Percentiles rank a stretch among this genome's conserved stretches.
Conservation (phyloP, 2,113 vertebrate genomes). For the Trematocara unimaculatum region DNA sequence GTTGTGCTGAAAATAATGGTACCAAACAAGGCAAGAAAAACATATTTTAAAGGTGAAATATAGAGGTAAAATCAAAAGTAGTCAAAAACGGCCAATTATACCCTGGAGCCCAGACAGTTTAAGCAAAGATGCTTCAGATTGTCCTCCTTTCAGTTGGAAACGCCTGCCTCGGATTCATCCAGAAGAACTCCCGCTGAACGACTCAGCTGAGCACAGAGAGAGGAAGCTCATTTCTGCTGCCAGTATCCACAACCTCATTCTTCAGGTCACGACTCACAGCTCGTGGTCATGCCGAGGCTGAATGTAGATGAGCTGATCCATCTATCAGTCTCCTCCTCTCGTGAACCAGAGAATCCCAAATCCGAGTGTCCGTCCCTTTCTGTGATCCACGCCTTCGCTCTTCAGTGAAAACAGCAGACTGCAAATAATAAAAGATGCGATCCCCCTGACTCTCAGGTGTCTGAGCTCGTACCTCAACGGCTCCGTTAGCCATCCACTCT, state of each 20-base stretch:
- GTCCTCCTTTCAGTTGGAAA: not conserved
- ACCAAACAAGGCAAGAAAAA: no score
- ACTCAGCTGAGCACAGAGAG: not conserved
- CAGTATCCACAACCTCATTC: not conserved
- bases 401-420: not conserved
- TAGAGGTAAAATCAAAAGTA: no score
- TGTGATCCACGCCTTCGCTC: not conserved
- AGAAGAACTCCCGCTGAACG: not conserved
- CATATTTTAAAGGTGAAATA: no score
- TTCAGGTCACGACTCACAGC: not conserved
- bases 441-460: not conserved
- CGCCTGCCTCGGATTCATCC: not conserved
- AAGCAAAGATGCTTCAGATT: not conserved
- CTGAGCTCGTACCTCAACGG: not conserved
- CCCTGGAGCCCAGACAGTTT: no score
- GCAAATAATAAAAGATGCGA: not conserved
- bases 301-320: not conserved
- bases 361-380: not conserved
- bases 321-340: not conserved
- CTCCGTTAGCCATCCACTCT: not conserved
- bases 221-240: not conserved
- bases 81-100: no score
- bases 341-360: not conserved
- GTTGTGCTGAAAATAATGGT: no score
- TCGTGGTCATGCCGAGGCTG: rapidly evolving